Conservation (phyloP, 2,888 invertebrate genomes). For the Scrobipalpa costella region DNA sequence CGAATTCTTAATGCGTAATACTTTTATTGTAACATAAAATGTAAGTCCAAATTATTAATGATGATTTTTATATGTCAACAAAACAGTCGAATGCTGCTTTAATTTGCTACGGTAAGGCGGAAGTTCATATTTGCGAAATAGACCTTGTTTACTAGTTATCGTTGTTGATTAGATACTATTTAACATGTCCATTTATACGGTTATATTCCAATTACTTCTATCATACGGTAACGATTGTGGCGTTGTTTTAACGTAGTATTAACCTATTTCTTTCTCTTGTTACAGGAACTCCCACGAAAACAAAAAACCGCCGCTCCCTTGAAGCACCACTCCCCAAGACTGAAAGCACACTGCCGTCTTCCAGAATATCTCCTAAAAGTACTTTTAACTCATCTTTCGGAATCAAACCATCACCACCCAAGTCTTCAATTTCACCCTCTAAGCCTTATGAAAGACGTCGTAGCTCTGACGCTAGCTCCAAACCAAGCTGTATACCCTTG, state of each 20-base stretch:
- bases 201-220: too few species aligned
- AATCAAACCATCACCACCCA: constrained; percentile 60
- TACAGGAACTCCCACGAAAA: constrained; percentile 67
- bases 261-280: constrained; percentile 50
- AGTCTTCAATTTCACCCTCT: constrained; percentile 46
- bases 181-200: too few species aligned
- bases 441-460: constrained; percentile 65
- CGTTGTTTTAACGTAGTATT: not conserved
- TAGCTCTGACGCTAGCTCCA: constrained; percentile 58
- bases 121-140: too few species aligned
- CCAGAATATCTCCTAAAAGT: constrained; percentile 72
- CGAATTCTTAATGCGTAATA: too few species aligned
- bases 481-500: constrained; percentile 72
- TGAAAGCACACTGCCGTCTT: constrained; percentile 75
- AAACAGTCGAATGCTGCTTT: too few species aligned
- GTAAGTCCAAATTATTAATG: too few species aligned
- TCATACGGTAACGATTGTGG: too few species aligned
- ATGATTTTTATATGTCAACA: too few species aligned
- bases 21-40: too few species aligned
- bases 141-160: too few species aligned
- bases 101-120: too few species aligned
- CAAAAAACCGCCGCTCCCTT: constrained; percentile 63
- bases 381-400: constrained; percentile 65
- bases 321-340: constrained; percentile 70
- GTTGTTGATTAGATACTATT: too few species aligned